Evolutionary conservation across 2,797 vertebrate genomes (phyloP), one percentile per base, ranked within the genome.

Genomic region (Streptopelia turtur): DNA sequence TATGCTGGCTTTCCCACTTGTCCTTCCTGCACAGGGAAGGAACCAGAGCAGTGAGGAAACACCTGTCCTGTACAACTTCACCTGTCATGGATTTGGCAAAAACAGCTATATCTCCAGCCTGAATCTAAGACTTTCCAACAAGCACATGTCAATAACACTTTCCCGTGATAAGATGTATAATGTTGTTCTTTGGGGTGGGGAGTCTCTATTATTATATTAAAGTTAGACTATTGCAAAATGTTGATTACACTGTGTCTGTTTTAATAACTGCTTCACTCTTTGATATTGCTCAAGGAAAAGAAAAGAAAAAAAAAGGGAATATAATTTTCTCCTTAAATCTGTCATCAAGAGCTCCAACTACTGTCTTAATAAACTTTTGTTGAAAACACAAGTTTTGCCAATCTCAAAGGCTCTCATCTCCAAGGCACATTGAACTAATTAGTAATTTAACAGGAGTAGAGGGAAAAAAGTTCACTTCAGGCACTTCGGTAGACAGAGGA

Each of bases 381-480:
- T 83, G 60, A 71, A 85, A 96, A 93, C 27, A 85, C 55, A 91
- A 93, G 49, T 90, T 93, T 95, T 90, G 50, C 91, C 83, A 50
- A 14, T 92, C 80, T 90, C 77, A 93, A 70, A 92, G 93, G 72
- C 59, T 92, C 69, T 90, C 71, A 69, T 89, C 85, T 97, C 88
- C 35, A 47, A 94, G 88, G 83, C 71, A 50, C 78, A 82, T 92
- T 80, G 69, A 95, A 95, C 91, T 97, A 97, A 97, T 97, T 96
- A 97, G 86, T 86, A 97, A 93, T 95, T 96, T 96, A 96, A 60
- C 45, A 76, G 80, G 56, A 93, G 81, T 63, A 8, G 78, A 94
- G 33, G 72, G 55, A 76, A 94, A 76, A 87, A 96, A 68, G 78
- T 96, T 97, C 75, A 96, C 93, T 96, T 76, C 91, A 96, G 96